Conservation (phyloP, 1,140 invertebrate species). For the Dolichoris vasculosae region DNA sequence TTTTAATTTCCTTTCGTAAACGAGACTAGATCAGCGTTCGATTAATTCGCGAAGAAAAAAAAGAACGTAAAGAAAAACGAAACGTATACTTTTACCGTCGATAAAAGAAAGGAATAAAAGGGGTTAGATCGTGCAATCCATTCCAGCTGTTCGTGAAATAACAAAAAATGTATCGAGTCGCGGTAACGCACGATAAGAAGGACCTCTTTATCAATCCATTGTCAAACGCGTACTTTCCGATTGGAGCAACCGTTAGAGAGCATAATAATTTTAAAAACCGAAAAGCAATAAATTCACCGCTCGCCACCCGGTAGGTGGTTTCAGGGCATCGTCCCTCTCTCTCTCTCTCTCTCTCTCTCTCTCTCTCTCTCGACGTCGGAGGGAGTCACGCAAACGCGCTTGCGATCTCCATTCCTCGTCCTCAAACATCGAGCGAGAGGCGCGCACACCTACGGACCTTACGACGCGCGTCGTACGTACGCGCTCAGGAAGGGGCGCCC, state of each 20-base stretch:
- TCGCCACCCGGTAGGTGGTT: slow-evolving; percentile 37
- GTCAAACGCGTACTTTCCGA: not conserved
- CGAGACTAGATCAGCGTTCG: not conserved
- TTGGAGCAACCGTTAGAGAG: not conserved
- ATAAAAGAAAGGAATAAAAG: not conserved
- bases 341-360: not conserved
- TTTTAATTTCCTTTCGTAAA: not conserved
- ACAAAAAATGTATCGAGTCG: too few species aligned
- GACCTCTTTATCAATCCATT: too few species aligned
- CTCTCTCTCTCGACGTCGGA: not conserved
- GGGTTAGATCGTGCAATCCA: too few species aligned
- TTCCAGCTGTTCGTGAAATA: too few species aligned
- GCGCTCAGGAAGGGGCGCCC: slow-evolving; percentile 27
- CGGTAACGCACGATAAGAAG: not conserved
- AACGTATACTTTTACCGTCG: not conserved
- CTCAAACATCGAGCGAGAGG: not conserved
- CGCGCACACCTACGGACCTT: slow-evolving; percentile 30
- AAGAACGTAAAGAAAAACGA: not conserved
- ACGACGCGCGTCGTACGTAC: not conserved
- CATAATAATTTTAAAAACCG: too few species aligned
- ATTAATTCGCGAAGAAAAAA: not conserved
- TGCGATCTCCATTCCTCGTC: slow-evolving; percentile 37
- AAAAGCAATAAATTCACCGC: slow-evolving; percentile 6
- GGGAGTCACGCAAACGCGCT: slow-evolving; percentile 23
- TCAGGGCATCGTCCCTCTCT: slow-evolving; percentile 27